Evolutionary conservation across 2,888 invertebrate genomes (phyloP).

Genomic region (Lepidonotus clava): DNA sequence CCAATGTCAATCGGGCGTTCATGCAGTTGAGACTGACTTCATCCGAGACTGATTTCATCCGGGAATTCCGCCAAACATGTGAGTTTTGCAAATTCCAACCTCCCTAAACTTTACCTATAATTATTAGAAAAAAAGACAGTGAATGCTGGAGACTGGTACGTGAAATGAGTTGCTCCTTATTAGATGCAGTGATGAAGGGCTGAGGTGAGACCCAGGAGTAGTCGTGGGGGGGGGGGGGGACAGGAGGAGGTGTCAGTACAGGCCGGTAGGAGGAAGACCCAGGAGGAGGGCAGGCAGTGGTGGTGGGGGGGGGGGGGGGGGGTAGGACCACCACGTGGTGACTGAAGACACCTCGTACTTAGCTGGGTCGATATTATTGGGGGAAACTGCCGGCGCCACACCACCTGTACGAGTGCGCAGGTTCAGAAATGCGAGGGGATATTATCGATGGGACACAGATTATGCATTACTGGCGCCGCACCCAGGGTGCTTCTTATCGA

Average conservation of each 20-base stretch:
- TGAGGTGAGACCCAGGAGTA: too few species aligned
- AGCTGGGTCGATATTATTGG: constrained; percentile 34
- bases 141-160: too few species aligned
- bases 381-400: constrained; percentile 14
- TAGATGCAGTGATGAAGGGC: too few species aligned
- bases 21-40: too few species aligned
- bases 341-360: constrained; percentile 37
- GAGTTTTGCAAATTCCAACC: too few species aligned
- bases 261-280: neutral
- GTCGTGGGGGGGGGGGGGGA: neutral
- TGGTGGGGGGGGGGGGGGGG: neutral
- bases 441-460: constrained; percentile 44
- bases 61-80: too few species aligned
- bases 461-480: constrained; percentile 35
- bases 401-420: constrained; percentile 48
- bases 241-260: neutral
- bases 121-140: too few species aligned
- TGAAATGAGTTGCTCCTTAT: too few species aligned
- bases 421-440: constrained; percentile 44
- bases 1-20: too few species aligned
- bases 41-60: too few species aligned
- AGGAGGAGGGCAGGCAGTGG: neutral
- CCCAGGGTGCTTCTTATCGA: constrained; percentile 10
- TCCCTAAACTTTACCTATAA: too few species aligned
- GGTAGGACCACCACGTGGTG: neutral